phyloP scores from a whole-genome alignment of 2,797 vertebrate species.

The Neopelma chrysocephalum region DNA sequence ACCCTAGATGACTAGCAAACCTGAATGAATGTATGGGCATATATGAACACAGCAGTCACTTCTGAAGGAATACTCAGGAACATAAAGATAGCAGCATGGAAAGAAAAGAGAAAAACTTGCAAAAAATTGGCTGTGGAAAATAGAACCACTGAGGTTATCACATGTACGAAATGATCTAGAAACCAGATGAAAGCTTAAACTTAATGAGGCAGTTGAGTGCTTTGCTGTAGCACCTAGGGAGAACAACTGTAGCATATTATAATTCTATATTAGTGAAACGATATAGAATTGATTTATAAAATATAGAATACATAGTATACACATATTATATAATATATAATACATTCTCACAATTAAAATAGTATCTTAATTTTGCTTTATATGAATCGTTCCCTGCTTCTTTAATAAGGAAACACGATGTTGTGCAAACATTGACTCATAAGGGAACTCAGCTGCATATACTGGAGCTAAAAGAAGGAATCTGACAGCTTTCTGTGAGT shows the following conservation, averaged over 20 bases:
- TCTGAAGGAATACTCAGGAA: background rate
- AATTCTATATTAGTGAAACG: background rate
- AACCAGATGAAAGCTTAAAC: background rate
- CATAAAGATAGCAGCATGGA: background rate
- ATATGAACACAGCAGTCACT: background rate
- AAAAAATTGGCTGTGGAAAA: background rate
- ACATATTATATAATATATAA: background rate
- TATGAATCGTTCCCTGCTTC: background rate
- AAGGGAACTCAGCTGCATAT: background rate
- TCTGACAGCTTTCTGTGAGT: background rate
- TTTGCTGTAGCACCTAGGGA: background rate
- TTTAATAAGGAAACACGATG: background rate
- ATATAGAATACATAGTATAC: background rate
- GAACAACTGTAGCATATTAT: background rate
- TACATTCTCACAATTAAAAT: background rate
- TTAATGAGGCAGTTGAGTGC: background rate
- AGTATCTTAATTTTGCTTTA: background rate
- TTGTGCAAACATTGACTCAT: background rate
- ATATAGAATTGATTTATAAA: background rate
- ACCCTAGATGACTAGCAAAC: background rate
- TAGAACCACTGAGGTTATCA: background rate
- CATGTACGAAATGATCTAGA: background rate
- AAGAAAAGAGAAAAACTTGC: background rate
- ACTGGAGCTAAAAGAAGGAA: background rate
- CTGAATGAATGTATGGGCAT: background rate